A percentile compares a stretch with the other conserved stretches of the same genome.
Evolutionary conservation across 53 echinoderm and acorn worm species (phyloP).

Genomic region (Echinarachnius parma): DNA sequence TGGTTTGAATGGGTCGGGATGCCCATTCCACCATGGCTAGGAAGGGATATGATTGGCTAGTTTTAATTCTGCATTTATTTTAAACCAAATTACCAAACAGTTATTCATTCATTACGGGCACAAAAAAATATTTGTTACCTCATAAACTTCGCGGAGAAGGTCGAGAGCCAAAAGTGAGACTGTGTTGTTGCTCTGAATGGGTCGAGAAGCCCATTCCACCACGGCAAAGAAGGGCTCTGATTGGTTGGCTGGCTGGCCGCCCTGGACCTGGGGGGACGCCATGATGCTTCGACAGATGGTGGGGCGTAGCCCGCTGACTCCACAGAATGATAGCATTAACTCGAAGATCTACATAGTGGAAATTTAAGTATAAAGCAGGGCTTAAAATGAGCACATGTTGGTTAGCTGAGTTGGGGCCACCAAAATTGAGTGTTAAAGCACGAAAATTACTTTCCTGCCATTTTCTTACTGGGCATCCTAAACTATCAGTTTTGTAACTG

Average conservation of each 20-base stretch:
- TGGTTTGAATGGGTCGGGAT: slow-evolving; percentile 55
- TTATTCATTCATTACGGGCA: too few species aligned
- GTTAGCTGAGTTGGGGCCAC: too few species aligned
- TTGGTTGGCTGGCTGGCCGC: neutral
- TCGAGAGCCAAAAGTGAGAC: slow-evolving; percentile 70
- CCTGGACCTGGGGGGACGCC: slow-evolving; percentile 47
- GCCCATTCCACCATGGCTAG: slow-evolving; percentile 68
- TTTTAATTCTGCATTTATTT: too few species aligned
- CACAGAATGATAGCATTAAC: slow-evolving; percentile 74
- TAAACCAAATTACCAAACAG: too few species aligned
- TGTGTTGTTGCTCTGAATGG: slow-evolving; percentile 44
- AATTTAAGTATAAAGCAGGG: neutral
- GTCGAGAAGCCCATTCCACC: slow-evolving; percentile 68
- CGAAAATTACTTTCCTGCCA: too few species aligned
- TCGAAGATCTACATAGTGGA: slow-evolving; percentile 67
- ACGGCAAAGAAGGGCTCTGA: slow-evolving; percentile 70
- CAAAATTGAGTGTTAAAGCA: too few species aligned
- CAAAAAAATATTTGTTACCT: too few species aligned
- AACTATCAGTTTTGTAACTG: too few species aligned
- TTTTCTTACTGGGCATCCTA: too few species aligned
- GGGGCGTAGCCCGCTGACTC: slow-evolving; percentile 58
- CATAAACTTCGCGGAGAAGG: slow-evolving; percentile 78
- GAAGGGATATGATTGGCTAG: too few species aligned
- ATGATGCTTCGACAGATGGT: slow-evolving; percentile 73
- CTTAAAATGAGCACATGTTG: too few species aligned